Conservation (phyloP, 2,888 invertebrate genomes). For the Halictus quadricinctus region DNA sequence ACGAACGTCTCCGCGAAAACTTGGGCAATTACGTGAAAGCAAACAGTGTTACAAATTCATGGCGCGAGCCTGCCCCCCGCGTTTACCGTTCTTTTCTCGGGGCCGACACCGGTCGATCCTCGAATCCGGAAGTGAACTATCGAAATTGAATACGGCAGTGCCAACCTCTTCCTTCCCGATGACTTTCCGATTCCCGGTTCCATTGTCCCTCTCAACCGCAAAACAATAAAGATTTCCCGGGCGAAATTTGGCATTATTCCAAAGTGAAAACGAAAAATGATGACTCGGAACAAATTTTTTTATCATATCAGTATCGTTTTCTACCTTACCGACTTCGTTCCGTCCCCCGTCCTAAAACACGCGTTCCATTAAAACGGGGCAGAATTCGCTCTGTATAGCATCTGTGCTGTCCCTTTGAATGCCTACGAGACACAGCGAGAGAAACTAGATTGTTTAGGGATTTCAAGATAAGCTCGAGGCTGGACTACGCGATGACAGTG, state of each 20-base stretch:
- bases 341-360: no score
- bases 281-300: no score
- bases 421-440: constrained; percentile 4
- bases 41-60: constrained; percentile 77
- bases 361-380: no score
- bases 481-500: constrained; percentile 39
- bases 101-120: constrained; percentile 22
- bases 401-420: not conserved
- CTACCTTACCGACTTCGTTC: no score
- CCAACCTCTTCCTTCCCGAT: not conserved
- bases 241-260: not conserved
- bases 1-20: constrained; percentile 64
- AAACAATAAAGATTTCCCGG: not conserved
- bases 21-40: constrained; percentile 75
- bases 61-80: constrained; percentile 43
- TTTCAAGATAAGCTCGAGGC: constrained; percentile 40
- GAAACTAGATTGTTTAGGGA: constrained; percentile 52
- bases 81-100: constrained; percentile 24
- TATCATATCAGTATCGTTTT: no score
- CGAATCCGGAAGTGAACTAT: constrained; percentile 7
- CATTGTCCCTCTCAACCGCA: not conserved
- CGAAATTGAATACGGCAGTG: constrained; percentile 23
- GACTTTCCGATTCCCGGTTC: not conserved
- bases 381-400: not conserved
- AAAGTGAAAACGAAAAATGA: no score